Evolutionary conservation across 92 coral and sea anemone genomes (phyloP), one percentile per base, ranked within the genome.

Genomic region (Epizoanthus ramosus): DNA sequence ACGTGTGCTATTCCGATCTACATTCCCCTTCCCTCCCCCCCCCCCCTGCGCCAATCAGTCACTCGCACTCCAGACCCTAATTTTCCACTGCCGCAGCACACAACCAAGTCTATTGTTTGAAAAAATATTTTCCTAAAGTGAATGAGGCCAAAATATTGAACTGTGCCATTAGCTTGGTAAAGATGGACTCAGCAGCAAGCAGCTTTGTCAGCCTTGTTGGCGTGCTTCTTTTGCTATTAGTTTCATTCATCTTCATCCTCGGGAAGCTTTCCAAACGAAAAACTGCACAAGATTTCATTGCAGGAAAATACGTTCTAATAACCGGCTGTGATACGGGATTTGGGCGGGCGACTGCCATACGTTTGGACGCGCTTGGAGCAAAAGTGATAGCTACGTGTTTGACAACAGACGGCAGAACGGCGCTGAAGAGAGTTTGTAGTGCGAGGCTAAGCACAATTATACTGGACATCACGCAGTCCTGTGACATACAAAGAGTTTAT

Each of bases 281-380:
- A 4, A 0, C n/a, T 39, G 6, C 43, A 13, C 41, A 17, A 5
- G 57, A 77, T 13, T 8, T 35, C 10, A 19, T 77, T 59, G 52
- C 13, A 33, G 70, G 71, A 59, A 77, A 61, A 21, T 87, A 43
- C 57, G 73, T 87, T 21, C 22, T 87, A 8, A 66, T 87, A 19
- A 87, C 90, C 24, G 90, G 90, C 61, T 87, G 90, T 83, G 90
- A 87, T 67, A 81, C 90, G 41, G 90, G 90, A 4, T 87, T 87
- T 58, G 90, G 90, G 12, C 90, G 86, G 7, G 80, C 65, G 41
- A 43, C 80, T 8, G 90, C 90, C 17, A 64, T 61, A 21, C 83
- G 67, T 6, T 61, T 87, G 17, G 90, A 87, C 59, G 16, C 24
- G 52, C 83, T 87, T 60, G 90, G 90, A 56, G 84, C 85, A 22